These are phyloP conservation scores for Eurytoma californica DNA, from an alignment of 2,888 invertebrate species.

Conservation along the genomic window DNA sequence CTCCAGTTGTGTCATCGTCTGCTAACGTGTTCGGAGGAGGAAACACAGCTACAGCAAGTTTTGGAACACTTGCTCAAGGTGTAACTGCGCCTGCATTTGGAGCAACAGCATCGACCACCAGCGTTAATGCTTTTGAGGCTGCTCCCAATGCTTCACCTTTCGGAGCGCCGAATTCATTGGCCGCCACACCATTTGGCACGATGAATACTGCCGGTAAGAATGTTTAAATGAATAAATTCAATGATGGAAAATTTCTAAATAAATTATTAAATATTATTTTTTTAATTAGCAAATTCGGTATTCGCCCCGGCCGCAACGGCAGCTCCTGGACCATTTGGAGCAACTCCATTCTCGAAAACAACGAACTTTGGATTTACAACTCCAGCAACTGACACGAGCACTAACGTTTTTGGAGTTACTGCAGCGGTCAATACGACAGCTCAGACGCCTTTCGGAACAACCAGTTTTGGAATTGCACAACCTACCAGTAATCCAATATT, in stretches of 20 bases:
- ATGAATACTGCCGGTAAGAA: slow-evolving; percentile 32
- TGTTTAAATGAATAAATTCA: neutral
- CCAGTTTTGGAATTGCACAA: slow-evolving; percentile 63
- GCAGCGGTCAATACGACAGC: slow-evolving; percentile 54
- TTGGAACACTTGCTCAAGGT: slow-evolving; percentile 56
- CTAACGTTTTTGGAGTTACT: slow-evolving; percentile 30
- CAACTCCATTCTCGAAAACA: slow-evolving; percentile 5
- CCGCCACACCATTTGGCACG: slow-evolving; percentile 37
- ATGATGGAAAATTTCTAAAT: neutral
- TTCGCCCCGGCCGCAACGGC: slow-evolving; percentile 20
- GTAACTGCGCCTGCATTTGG: slow-evolving; percentile 52
- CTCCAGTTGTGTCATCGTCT: slow-evolving; percentile 30
- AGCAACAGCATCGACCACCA: neutral
- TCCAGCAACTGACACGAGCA: neutral
- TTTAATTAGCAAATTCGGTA: slow-evolving; percentile 33
- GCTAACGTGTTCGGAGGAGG: slow-evolving; percentile 58
- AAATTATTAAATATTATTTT: neutral
- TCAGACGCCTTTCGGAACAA: slow-evolving; percentile 65
- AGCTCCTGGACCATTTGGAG: slow-evolving; percentile 39
- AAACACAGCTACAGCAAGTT: slow-evolving; percentile 57
- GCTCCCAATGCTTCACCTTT: slow-evolving; percentile 44
- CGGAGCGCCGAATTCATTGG: slow-evolving; percentile 20
- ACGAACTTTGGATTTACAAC: slow-evolving; percentile 32
- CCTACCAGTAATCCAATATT: slow-evolving; percentile 36
- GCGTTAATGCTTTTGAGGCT: slow-evolving; percentile 31